phyloP scores from a whole-genome alignment of 2,888 invertebrate species.

The Syrista parreyssii region DNA sequence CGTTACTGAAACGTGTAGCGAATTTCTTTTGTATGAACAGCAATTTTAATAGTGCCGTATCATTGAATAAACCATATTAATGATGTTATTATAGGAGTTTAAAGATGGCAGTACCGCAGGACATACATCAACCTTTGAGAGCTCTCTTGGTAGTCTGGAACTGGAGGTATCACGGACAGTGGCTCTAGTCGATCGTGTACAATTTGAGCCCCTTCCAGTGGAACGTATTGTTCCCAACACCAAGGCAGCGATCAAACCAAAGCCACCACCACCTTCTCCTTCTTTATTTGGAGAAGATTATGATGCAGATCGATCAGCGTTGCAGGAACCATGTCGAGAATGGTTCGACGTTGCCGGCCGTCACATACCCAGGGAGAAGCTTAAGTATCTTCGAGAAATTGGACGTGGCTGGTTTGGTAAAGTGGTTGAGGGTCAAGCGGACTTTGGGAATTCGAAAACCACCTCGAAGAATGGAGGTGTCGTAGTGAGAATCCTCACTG shows the following conservation, averaged over 20 bases:
- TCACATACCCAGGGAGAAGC: constrained; percentile 75
- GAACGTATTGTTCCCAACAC: constrained; percentile 50
- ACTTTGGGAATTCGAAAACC: constrained; percentile 35
- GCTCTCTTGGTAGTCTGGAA: constrained; percentile 52
- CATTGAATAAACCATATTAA: neutral
- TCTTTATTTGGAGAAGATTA: constrained; percentile 42
- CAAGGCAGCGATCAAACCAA: constrained; percentile 36
- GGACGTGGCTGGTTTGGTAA: constrained; percentile 90
- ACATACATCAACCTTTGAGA: constrained; percentile 49
- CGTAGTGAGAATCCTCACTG: constrained; percentile 80
- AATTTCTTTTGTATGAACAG: neutral
- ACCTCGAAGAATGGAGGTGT: constrained; percentile 47
- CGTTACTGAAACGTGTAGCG: neutral
- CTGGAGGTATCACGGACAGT: constrained; percentile 53
- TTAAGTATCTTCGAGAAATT: constrained; percentile 85
- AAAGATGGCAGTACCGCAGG: constrained; percentile 55
- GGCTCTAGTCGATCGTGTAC: constrained; percentile 46
- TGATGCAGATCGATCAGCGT: constrained; percentile 38
- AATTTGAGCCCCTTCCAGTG: constrained; percentile 57
- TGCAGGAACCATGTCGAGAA: constrained; percentile 48
- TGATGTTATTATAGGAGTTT: constrained; percentile 55
- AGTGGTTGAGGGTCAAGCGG: constrained; percentile 83
- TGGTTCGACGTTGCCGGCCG: constrained; percentile 56
- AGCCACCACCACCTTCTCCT: constrained; percentile 51
- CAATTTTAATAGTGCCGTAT: neutral